Evolutionary conservation across 1,140 invertebrate species (phyloP).

Genomic region (Zaprionus davidi): DNA sequence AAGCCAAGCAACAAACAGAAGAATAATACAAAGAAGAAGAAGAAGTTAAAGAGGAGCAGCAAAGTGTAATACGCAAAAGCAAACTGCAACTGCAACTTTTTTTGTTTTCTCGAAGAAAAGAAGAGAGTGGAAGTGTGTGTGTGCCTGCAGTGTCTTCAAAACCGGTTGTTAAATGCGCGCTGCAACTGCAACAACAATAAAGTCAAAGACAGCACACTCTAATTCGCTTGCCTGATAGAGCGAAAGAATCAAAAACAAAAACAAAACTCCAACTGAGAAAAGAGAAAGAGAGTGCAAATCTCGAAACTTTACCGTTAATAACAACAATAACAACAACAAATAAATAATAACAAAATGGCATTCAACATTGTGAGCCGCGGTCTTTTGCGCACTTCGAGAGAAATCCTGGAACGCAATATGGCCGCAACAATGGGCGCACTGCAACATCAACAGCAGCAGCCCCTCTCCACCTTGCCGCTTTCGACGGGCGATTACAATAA

Average conservation of each 20-base stretch:
- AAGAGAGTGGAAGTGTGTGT: constrained; percentile 19
- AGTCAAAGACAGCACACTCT: constrained; percentile 20
- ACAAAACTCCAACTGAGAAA: constrained; percentile 11
- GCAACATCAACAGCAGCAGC: constrained; percentile 44
- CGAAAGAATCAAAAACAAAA: not conserved
- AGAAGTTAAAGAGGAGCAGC: constrained; percentile 37
- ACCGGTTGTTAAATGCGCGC: constrained; percentile 67
- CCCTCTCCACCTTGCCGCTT: constrained; percentile 51
- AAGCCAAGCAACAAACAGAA: constrained; percentile 26
- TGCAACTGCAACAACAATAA: constrained; percentile 51
- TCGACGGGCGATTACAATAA: constrained; percentile 63
- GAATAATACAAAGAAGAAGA: constrained; percentile 31
- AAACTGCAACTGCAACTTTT: constrained; percentile 43
- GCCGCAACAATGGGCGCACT: constrained; percentile 70
- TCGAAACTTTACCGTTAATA: constrained; percentile 26
- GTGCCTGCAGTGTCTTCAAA: constrained; percentile 23
- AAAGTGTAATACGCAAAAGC: constrained; percentile 61
- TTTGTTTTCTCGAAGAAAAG: constrained; percentile 25
- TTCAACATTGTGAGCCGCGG: constrained; percentile 76
- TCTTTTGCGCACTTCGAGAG: constrained; percentile 80
- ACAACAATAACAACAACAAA: constrained; percentile 23
- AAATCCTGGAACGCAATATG: constrained; percentile 83
- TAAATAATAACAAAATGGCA: constrained; percentile 62
- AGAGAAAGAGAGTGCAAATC: constrained; percentile 27
- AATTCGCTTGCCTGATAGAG: constrained; percentile 43